Conservation (phyloP, 2,113 vertebrate species). For the Dicaeum eximium region DNA sequence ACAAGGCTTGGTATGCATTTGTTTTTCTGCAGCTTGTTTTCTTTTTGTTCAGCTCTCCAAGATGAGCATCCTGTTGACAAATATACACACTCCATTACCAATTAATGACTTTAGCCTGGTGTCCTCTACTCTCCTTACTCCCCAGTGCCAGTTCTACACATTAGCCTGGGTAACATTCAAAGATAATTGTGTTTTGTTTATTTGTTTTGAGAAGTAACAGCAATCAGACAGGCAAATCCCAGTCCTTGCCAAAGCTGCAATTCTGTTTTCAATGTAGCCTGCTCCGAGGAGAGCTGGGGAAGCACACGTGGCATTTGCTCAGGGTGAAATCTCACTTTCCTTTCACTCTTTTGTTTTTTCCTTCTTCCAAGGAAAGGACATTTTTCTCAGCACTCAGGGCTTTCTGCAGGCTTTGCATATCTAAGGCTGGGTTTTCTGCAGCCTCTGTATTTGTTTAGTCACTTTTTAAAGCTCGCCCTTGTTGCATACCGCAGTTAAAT, state of each 20-base stretch:
- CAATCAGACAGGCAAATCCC: constrained; percentile 43
- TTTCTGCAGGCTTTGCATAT: not conserved
- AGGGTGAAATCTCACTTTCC: not conserved
- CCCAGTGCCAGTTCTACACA: constrained; percentile 1
- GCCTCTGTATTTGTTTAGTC: not conserved
- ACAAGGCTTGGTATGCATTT: constrained; percentile 3
- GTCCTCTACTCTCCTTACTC: constrained; percentile 9
- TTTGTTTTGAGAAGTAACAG: constrained; percentile 16
- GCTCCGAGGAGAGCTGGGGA: not conserved
- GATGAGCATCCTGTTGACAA: constrained; percentile 1
- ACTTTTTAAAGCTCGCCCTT: not conserved
- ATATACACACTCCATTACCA: constrained; percentile 25
- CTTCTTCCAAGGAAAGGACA: not conserved
- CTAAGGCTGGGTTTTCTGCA: not conserved
- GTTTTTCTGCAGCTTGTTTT: constrained; percentile 7
- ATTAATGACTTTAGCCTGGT: constrained; percentile 34
- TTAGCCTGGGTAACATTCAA: constrained; percentile 37
- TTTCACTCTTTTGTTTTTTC: not conserved
- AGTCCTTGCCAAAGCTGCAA: not conserved
- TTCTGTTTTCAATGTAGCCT: not conserved
- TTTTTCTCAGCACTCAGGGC: not conserved
- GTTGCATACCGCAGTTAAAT: not conserved
- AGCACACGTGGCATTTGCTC: not conserved
- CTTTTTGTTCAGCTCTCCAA: not conserved
- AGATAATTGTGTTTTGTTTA: constrained; percentile 39